phyloP scores from a whole-genome alignment of 2,888 invertebrate species.

The Eupeodes latifasciatus region DNA sequence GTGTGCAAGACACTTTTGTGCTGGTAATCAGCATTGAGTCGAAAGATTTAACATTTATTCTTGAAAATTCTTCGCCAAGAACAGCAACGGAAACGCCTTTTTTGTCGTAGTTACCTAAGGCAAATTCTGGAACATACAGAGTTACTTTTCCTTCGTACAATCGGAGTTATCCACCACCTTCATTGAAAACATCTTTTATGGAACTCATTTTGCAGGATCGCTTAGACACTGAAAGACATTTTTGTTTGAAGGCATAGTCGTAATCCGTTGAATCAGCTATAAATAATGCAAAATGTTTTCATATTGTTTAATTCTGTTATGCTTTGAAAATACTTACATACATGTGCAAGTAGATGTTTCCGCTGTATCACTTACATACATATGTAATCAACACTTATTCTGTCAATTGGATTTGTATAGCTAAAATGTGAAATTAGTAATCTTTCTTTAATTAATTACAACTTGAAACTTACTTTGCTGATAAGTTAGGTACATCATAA shows the following conservation, averaged over 20 bases:
- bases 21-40: conserved; percentile 90
- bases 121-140: conserved; percentile 94
- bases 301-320: neutral
- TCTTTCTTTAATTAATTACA: conserved; percentile 2
- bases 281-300: conserved; percentile 67
- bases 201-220: conserved; percentile 79
- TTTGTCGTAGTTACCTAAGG: conserved; percentile 91
- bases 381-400: conserved; percentile 82
- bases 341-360: conserved; percentile 85
- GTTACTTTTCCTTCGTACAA: conserved; percentile 93
- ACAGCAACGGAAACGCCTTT: conserved; percentile 96
- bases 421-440: conserved; percentile 76
- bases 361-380: conserved; percentile 82
- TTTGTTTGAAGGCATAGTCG: conserved; percentile 91
- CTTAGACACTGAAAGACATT: conserved; percentile 86
- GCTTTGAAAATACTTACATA: conserved; percentile 81
- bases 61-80: conserved; percentile 95
- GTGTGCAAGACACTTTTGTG: conserved; percentile 93
- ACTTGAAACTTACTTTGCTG: conserved; percentile 86
- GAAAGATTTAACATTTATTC: conserved; percentile 87
- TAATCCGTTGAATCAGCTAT: conserved; percentile 90
- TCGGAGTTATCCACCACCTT: conserved; percentile 87
- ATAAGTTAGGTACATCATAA: conserved; percentile 94
- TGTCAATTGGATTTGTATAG: conserved; percentile 83
- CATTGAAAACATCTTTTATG: conserved; percentile 86